Base-by-base conservation (phyloP, 2,888 invertebrate species). In the Tipula helvola region DNA sequence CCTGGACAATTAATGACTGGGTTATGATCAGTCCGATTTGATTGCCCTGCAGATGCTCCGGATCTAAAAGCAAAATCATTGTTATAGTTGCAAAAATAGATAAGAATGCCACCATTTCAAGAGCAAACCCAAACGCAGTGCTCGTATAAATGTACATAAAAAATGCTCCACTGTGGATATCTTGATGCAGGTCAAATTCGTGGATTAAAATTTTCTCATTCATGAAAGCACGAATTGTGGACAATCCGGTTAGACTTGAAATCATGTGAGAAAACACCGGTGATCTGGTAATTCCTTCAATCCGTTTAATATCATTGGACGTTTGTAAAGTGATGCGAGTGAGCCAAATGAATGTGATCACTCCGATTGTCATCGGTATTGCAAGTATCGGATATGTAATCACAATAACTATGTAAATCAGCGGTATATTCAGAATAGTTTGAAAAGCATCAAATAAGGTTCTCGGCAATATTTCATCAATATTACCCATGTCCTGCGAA, bases 401-500 rank as follows among this genome's bases (percentile, higher is more conserved):
- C 0, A 94, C 93, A 4, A 95, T 93, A 1, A 96, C 92, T 0
- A 93, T 89, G 12, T 96, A 90, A 2, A 95, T 93, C 5, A 94
- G 94, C 0, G 92, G 13, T 89, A 94, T 91, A 88, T 90, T 89
- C 87, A 93, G 88, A 5, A 90, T 89, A 28, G 92, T 90, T 57
- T 94, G 94, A 3, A 93, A 91, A 0, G 95, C 94, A 89, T 96
- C 95, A 41, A 96, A 90, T 18, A 95, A 90, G 0, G 94, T 93
- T 89, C 95, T 94, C 0, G 96, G 96, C 71, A 96, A 90, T 85
- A 95, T 91, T 89, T 97, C 96, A 89, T 97, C 97, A 87, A 96
- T 93, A 0, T 95, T 93, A 0, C 96, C 96, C 90, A 97, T 94
- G 90, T 97, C 97, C 90, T 97, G 97, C 2, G 97, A 95, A 89